phyloP scores from a whole-genome alignment of 2,888 invertebrate species.

The Laothoe populi region DNA sequence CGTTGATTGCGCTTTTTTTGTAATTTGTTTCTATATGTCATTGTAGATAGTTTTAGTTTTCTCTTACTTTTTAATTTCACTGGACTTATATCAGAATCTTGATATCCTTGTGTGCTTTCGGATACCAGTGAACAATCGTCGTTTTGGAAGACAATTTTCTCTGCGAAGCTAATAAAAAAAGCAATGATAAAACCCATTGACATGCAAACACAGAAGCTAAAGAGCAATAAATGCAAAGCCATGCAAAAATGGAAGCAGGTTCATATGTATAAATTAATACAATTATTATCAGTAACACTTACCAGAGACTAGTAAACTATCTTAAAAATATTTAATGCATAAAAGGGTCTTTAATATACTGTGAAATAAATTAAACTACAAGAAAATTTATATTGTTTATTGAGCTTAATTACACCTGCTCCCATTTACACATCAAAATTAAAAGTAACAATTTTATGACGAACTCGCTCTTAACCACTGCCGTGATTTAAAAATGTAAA shows the following conservation, averaged over 20 bases:
- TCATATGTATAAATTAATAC: constrained; percentile 38
- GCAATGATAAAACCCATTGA: constrained; percentile 38
- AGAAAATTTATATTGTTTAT: constrained; percentile 33
- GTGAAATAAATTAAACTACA: constrained; percentile 21
- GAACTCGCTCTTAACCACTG: constrained; percentile 15
- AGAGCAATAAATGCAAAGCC: constrained; percentile 37
- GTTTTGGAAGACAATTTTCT: constrained; percentile 44
- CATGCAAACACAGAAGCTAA: constrained; percentile 48
- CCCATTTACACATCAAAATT: constrained; percentile 35
- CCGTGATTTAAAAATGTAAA: neutral
- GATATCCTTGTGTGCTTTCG: constrained; percentile 71
- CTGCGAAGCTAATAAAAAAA: constrained; percentile 53
- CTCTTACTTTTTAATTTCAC: constrained; percentile 51
- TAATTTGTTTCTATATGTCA: constrained; percentile 43
- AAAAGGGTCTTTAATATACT: neutral
- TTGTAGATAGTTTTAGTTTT: constrained; percentile 43
- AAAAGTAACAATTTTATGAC: constrained; percentile 13
- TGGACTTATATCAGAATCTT: constrained; percentile 67
- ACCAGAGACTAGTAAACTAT: neutral
- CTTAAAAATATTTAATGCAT: no score
- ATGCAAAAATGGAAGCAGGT: constrained; percentile 74
- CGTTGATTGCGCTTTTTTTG: constrained; percentile 40
- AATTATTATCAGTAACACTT: constrained; percentile 27
- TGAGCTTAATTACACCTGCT: constrained; percentile 41
- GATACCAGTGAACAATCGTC: constrained; percentile 51